A percentile compares a stretch with the other conserved stretches of the same genome.
Evolutionary conservation across 2,113 vertebrate genomes (phyloP).

Genomic region (Amphiprion percula): DNA sequence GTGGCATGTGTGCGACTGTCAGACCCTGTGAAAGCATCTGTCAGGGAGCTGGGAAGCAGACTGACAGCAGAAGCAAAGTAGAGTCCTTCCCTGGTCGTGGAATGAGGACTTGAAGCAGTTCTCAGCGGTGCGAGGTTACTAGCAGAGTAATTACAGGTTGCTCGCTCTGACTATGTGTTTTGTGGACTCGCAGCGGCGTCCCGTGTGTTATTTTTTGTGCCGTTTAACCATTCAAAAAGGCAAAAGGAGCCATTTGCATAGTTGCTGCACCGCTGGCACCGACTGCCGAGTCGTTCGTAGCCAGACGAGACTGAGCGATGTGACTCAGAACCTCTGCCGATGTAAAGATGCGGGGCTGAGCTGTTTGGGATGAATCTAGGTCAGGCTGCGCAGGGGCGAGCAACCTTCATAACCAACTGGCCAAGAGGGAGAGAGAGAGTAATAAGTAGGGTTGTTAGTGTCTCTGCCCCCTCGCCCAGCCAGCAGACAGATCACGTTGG

Average conservation of each 20-base stretch:
- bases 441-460: slow-evolving; percentile 52
- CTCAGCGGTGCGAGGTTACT: no score
- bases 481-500: slow-evolving; percentile 48
- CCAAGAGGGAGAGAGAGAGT: slow-evolving; percentile 38
- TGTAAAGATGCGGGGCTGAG: slow-evolving; percentile 49
- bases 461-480: slow-evolving; percentile 24
- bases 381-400: slow-evolving; percentile 58
- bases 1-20: no score
- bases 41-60: no score
- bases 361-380: slow-evolving; percentile 67
- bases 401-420: slow-evolving; percentile 41
- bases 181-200: no score
- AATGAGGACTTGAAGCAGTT: no score
- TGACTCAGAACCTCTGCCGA: slow-evolving; percentile 62
- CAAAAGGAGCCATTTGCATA: neutral
- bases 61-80: no score
- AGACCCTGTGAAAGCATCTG: no score
- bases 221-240: neutral
- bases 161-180: no score
- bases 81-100: no score
- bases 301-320: slow-evolving; percentile 7
- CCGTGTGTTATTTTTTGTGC: neutral
- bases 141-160: no score
- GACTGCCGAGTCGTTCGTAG: neutral
- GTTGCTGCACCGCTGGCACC: neutral